A percentile compares a stretch with the other conserved stretches of the same genome.
phyloP scores from a whole-genome alignment of 1,140 invertebrate genomes.

The Heterodera carotae region DNA sequence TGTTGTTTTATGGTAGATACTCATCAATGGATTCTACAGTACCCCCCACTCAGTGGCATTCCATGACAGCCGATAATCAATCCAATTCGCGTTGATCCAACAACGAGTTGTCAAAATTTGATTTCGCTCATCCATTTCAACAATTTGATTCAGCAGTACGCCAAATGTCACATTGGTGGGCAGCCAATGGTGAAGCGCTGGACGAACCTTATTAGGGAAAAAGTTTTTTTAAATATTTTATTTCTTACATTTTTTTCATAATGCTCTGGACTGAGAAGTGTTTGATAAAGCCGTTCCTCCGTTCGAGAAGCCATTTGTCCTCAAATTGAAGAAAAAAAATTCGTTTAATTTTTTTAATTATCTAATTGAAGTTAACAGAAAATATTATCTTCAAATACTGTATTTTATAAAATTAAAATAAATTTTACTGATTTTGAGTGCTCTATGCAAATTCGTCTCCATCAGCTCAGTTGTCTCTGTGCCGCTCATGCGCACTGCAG shows the following conservation, averaged over 20 bases:
- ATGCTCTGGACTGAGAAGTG: conserved; percentile 48
- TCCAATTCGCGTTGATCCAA: conserved; percentile 61
- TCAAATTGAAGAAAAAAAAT: conserved; percentile 28
- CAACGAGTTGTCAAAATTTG: conserved; percentile 62
- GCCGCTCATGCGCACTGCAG: neutral
- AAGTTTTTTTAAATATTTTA: conserved; percentile 1
- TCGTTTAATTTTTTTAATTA: no score
- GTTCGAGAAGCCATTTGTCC: conserved; percentile 52
- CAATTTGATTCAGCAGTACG: conserved; percentile 64
- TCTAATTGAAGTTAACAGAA: no score
- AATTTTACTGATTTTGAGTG: conserved; percentile 13
- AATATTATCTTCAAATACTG: no score
- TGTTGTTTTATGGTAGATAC: no score
- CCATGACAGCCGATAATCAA: conserved; percentile 58
- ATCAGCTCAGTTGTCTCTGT: neutral
- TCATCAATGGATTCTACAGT: no score
- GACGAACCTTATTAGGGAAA: conserved; percentile 43
- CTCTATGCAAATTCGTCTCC: conserved; percentile 22
- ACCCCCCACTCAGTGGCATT: conserved; percentile 56
- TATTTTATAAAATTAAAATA: neutral
- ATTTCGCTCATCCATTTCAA: conserved; percentile 65
- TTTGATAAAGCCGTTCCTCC: conserved; percentile 59
- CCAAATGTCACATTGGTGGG: conserved; percentile 64
- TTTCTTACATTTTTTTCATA: conserved; percentile 56
- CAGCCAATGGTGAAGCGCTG: conserved; percentile 56